Evolutionary conservation across 2,797 vertebrate species (phyloP), one percentile per base, ranked within the genome.

Genomic region (Lepidocolaptes lacrymiger): DNA sequence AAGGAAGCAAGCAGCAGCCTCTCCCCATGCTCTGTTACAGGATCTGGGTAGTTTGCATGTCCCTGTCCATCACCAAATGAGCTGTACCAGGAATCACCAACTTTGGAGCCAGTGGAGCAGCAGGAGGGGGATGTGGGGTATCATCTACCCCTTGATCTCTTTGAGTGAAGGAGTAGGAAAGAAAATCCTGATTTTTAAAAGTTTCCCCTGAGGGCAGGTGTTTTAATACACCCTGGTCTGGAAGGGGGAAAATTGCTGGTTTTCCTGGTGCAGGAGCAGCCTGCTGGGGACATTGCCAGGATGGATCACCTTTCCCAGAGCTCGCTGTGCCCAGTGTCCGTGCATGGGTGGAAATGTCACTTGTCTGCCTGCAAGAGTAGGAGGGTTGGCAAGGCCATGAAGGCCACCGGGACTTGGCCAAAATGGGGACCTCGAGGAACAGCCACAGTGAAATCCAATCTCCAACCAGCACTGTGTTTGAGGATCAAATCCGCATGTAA

Each of bases 401-500:
- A 22, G 28, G 69, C 43, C 77, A 41, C 74, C 3, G 1, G 72
- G 69, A 93, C 1, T 54, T 34, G 73, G 32, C 81, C 11, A 4
- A 74, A 61, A 8, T 3, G 48, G 74, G 72, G 11, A 88, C 75
- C 59, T 93, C 12, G 44, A 87, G 94, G 89, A 96, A 56, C 9
- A 54, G 56, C 30, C 87, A 8, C 56, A 6, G 56, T 67, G 89
- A 93, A 92, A 93, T 19, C 59, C 87, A 56, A 8, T 63, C 91
- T 55, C 8, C 0, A 5, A 1, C 20, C 12, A 18, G 32, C 0
- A 0, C 55, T 0, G 8, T 7, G 51, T 13, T 78, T 37, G 62
- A n/a, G 87, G 63, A 46, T 59, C 52, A 49, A 44, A 21, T 20
- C 78, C 71, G 15, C 0, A 7, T 34, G 43, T 32, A 4, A 41